A percentile compares a stretch with the other conserved stretches of the same genome.
These are phyloP conservation scores for Lutjanus argentimaculatus DNA, from an alignment of 2,797 vertebrate species.

Conservation along the genomic window DNA sequence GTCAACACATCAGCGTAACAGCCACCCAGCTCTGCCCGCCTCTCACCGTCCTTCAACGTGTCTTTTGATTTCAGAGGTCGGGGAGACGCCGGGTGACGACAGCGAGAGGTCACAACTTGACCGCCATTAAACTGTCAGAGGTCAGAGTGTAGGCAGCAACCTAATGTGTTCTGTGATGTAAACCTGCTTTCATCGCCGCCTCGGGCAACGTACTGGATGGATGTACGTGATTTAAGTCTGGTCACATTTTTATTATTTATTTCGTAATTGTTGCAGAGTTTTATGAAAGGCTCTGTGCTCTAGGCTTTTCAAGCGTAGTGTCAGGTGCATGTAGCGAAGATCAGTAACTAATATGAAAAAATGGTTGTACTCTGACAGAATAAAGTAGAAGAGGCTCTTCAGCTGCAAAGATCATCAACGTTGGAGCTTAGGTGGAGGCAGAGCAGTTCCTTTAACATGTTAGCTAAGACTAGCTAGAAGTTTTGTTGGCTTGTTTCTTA, in stretches of 20 bases:
- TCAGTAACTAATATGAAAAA: neutral
- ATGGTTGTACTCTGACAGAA: neutral
- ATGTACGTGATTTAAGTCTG: neutral
- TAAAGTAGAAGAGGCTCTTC: neutral
- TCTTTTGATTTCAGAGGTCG: slow-evolving; percentile 68
- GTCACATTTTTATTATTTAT: no score
- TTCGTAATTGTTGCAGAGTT: neutral
- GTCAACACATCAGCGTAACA: slow-evolving; percentile 60
- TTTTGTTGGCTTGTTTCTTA: no score
- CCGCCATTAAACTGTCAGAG: slow-evolving; percentile 62
- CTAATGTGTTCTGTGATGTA: slow-evolving; percentile 43
- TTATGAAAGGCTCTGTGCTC: neutral
- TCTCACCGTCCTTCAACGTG: slow-evolving; percentile 59
- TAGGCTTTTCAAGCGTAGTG: neutral
- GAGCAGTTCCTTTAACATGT: no score
- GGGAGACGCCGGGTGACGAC: slow-evolving; percentile 69
- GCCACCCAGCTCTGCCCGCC: slow-evolving; percentile 4
- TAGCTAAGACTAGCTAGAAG: no score
- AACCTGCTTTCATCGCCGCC: slow-evolving; percentile 45
- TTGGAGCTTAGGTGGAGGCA: no score
- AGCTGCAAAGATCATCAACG: neutral
- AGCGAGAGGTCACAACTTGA: slow-evolving; percentile 69
- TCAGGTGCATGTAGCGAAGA: neutral
- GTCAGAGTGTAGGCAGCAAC: slow-evolving; percentile 50
- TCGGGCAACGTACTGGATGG: neutral